These are phyloP conservation scores for Colius striatus DNA, from an alignment of 2,113 vertebrate species.

Conservation along the genomic window DNA sequence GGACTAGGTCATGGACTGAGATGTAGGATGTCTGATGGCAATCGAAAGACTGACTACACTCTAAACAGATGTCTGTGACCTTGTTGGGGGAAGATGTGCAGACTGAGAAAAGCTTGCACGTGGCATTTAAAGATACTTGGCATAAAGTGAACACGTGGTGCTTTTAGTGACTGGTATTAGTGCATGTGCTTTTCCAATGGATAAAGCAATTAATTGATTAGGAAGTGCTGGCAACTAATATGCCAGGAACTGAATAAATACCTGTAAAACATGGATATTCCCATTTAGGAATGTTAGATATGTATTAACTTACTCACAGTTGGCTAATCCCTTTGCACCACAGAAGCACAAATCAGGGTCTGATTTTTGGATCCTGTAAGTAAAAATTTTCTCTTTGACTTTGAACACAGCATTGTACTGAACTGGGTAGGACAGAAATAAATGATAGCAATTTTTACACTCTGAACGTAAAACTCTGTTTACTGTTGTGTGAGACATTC, in stretches of 20 bases:
- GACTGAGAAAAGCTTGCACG: not conserved
- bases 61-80: not conserved
- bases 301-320: rapidly evolving
- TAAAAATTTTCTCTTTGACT: not conserved
- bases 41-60: not conserved
- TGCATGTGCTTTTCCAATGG: not conserved
- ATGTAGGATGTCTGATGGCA: not conserved
- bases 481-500: not conserved
- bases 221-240: not conserved
- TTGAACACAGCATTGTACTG: not conserved
- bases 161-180: not conserved
- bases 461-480: not conserved
- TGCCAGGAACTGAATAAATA: not conserved
- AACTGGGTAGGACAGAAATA: not conserved
- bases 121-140: not conserved
- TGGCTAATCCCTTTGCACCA: not conserved
- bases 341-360: not conserved
- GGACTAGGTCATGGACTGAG: not conserved
- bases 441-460: not conserved
- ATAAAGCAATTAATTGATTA: not conserved
- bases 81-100: not conserved
- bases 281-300: not conserved
- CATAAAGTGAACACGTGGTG: not conserved
- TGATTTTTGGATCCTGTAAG: not conserved
- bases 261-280: not conserved